Base-by-base conservation (phyloP, 2,113 vertebrate species). In the Lanius collurio region DNA sequence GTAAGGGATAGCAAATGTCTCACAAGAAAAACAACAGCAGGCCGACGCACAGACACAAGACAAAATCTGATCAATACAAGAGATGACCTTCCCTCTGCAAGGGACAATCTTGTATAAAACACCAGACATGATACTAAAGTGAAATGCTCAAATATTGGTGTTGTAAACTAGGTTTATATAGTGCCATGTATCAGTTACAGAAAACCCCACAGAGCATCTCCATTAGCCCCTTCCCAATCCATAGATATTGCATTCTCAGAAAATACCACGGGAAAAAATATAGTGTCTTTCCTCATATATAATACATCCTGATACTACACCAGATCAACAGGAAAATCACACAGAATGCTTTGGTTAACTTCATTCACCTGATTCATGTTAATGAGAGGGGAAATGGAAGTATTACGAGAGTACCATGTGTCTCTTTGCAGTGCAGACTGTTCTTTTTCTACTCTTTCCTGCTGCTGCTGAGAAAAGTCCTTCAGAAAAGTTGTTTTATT, bases 21-120 rank as follows among this genome's bases (percentile, higher is more conserved):
- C 41, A 60, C 21, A 62, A 15, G 68, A 79, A 85, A 97, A 93
- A 33, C 31, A 69, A 82, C 50, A 85, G 59, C 69, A 93, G 60
- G 77, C 83, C 2, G 6, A 77, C 71, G 30, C 37, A 86, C 7
- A 46, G n/a, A 13, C 6, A 42, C n/a, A 42, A n/a, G 19, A 79
- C 5, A 56, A 49, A 77, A 59, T 44, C 5, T 63, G 68, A 70
- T 64, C 55, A 33, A 18, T 30, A 1, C 5, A 71, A 81, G 28
- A 73, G 35, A 57, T 62, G 23, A 67, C 22, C 19, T 70, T 53
- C 23, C 15, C 12, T 73, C 24, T 60, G 24, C 49, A 81, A 65
- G 18, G 24, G 27, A 68, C 15, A 89, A 18, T 7, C 17, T 41
- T 64, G 9, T 26, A 17, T 39, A 57, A 64, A 68, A 80, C 21